A percentile compares a stretch with the other conserved stretches of the same genome.
Evolutionary conservation across 1,140 invertebrate genomes (phyloP).

Genomic region (Caerostris extrusa): DNA sequence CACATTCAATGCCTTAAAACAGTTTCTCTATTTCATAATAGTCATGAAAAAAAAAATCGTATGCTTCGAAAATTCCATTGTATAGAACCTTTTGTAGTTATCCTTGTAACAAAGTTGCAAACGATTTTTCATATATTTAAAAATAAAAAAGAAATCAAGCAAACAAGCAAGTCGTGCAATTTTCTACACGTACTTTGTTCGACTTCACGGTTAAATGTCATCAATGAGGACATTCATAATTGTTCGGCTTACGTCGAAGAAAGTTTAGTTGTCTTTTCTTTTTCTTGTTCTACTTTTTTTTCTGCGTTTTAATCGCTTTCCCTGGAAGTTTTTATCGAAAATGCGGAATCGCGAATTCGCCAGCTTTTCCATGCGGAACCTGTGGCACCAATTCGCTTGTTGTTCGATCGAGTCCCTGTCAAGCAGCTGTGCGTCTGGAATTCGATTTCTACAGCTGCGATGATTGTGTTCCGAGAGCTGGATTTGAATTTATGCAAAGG

Average conservation of each 20-base stretch:
- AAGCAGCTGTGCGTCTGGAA: neutral
- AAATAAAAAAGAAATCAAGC: neutral
- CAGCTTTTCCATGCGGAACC: conserved; percentile 17
- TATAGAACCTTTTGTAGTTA: neutral
- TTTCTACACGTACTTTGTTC: conserved; percentile 20
- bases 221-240: conserved; percentile 56
- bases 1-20: too few species aligned
- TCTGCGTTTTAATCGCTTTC: conserved; percentile 37
- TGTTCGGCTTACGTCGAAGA: conserved; percentile 15
- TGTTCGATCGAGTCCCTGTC: neutral
- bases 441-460: neutral
- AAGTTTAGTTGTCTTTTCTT: conserved; percentile 39
- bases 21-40: too few species aligned
- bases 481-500: neutral
- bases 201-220: conserved; percentile 6
- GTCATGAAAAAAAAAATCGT: neutral
- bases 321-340: conserved; percentile 47
- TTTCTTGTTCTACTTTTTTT: conserved; percentile 60
- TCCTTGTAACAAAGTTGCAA: neutral
- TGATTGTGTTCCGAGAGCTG: neutral
- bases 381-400: conserved; percentile 14
- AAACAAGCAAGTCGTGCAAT: neutral
- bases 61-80: neutral
- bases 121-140: neutral
- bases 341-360: conserved; percentile 43